Evolutionary conservation across 2,113 vertebrate genomes (phyloP).

Genomic region (Sarotherodon lohbergeri): DNA sequence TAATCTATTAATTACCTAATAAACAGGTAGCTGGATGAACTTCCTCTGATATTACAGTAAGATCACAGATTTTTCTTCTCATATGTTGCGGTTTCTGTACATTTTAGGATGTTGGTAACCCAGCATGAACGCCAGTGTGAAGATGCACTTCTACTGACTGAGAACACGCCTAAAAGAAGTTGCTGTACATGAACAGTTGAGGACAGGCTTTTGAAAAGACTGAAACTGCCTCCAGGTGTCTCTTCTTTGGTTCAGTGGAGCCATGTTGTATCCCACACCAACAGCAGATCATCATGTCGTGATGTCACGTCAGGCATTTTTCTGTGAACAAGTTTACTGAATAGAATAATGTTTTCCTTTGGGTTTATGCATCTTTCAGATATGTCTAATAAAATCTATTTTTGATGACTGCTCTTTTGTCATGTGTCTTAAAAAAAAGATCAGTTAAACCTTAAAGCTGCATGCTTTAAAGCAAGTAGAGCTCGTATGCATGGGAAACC

Average conservation of each 20-base stretch:
- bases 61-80: background rate
- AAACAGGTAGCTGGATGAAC: background rate
- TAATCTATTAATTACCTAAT: background rate
- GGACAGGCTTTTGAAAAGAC: background rate
- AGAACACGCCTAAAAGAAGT: conserved; percentile 31
- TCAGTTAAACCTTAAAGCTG: background rate
- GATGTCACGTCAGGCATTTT: background rate
- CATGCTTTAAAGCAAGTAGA: background rate
- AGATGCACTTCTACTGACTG: conserved; percentile 65
- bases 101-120: conserved; percentile 69
- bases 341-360: background rate
- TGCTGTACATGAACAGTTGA: conserved; percentile 62
- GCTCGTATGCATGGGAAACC: conserved; percentile 17
- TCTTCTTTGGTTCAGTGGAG: background rate
- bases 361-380: background rate
- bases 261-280: background rate
- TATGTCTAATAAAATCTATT: conserved; percentile 3
- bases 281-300: background rate
- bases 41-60: background rate
- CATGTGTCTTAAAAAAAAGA: background rate
- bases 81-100: background rate
- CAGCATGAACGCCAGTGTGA: conserved; percentile 71
- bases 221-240: background rate
- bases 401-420: background rate
- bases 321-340: background rate